Conservation (phyloP, 2,888 invertebrate species). For the Limnephilus lunatus region DNA sequence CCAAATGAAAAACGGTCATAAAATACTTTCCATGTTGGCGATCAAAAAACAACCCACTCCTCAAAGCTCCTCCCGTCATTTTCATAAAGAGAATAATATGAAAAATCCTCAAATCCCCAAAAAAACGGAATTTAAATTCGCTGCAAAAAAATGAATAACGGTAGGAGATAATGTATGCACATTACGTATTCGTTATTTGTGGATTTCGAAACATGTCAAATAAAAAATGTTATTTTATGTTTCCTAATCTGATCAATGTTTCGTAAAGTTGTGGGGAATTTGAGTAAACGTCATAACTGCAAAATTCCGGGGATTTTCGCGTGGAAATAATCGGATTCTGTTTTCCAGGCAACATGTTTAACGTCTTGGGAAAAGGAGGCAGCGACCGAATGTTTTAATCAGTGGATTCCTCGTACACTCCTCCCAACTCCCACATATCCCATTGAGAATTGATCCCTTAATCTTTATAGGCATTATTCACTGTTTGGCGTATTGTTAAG, state of each 20-base stretch:
- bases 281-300: constrained; percentile 37
- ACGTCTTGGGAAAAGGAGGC: constrained; percentile 4
- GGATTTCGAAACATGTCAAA: constrained; percentile 46
- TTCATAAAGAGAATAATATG: constrained; percentile 41
- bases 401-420: constrained; percentile 2
- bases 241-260: constrained; percentile 43
- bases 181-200: constrained; percentile 44
- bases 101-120: constrained; percentile 28
- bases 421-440: background rate
- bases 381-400: constrained; percentile 43
- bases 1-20: constrained; percentile 42
- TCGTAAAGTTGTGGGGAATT: constrained; percentile 48
- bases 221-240: constrained; percentile 24
- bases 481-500: background rate
- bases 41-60: constrained; percentile 41
- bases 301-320: constrained; percentile 26
- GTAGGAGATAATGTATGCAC: background rate
- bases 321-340: constrained; percentile 46
- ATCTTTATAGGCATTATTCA: background rate
- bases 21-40: constrained; percentile 37
- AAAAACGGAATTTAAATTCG: constrained; percentile 44
- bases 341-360: constrained; percentile 43
- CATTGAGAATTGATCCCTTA: constrained; percentile 2
- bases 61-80: constrained; percentile 39
- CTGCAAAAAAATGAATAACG: constrained; percentile 28